Conservation (phyloP, 2,113 vertebrate species). For the Myrmecobius fasciatus region DNA sequence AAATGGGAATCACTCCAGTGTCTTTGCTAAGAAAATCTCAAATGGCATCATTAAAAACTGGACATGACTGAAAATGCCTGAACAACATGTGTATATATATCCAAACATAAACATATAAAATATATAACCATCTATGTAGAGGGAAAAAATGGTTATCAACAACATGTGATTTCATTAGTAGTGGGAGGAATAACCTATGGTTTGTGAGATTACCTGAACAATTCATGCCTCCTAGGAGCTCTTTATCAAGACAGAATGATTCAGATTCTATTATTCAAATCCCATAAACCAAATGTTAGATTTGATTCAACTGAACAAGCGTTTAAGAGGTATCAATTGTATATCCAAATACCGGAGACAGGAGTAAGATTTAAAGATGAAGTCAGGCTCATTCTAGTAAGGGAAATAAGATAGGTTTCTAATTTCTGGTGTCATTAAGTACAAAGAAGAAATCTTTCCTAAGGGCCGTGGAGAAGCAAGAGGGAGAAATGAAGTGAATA, state of each 20-base stretch:
- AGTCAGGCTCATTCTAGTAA: not conserved
- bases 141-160: not conserved
- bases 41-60: not conserved
- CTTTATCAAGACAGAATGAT: constrained; percentile 27
- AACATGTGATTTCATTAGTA: not conserved
- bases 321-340: not conserved
- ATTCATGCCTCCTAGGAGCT: not conserved
- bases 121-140: not conserved
- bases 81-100: not conserved
- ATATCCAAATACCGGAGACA: not conserved
- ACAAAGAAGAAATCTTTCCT: not conserved
- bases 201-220: not conserved
- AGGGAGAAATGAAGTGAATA: not conserved
- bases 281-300: constrained; percentile 16
- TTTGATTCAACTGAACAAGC: constrained; percentile 4
- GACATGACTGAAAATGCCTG: not conserved
- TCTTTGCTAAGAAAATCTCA: not conserved
- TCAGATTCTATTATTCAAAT: constrained; percentile 35
- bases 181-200: constrained; percentile 37
- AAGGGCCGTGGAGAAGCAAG: not conserved
- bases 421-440: not conserved
- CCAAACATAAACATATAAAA: not conserved
- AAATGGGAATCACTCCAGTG: not conserved
- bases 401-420: not conserved
- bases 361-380: not conserved